These are phyloP conservation scores for Trachythela sp. DNA, from an alignment of 64 coral and sea anemone species.

Conservation along the genomic window DNA sequence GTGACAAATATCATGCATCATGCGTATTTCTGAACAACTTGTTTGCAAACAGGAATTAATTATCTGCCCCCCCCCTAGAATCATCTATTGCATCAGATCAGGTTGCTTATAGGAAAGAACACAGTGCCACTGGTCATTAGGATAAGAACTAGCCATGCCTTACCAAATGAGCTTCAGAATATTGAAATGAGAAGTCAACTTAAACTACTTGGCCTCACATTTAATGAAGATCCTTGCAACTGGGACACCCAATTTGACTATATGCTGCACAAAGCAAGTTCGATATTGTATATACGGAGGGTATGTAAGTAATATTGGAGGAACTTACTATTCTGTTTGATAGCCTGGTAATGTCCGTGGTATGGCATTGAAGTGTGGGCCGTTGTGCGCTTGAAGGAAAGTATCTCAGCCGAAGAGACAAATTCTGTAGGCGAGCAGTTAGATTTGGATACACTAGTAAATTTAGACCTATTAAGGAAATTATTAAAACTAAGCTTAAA, in stretches of 20 bases:
- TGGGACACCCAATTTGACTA: background rate
- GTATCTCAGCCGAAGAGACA: background rate
- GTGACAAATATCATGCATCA: no score
- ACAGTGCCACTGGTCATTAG: no score
- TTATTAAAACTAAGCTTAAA: background rate
- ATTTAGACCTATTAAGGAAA: no score
- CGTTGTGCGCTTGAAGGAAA: background rate
- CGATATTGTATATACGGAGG: background rate
- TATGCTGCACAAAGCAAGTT: background rate
- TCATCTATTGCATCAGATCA: no score
- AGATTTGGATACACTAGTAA: background rate
- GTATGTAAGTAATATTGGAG: background rate
- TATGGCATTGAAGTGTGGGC: conserved; percentile 8
- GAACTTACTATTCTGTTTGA: background rate
- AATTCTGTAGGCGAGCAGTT: background rate
- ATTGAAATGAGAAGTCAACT: background rate
- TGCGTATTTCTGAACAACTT: no score
- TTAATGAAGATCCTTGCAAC: background rate
- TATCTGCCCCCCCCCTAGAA: no score
- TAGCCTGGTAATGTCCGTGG: background rate
- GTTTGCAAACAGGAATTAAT: no score
- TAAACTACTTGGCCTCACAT: background rate
- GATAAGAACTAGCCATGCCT: background rate
- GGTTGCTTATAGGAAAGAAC: no score
- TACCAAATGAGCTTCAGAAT: background rate